These are phyloP conservation scores for Tolypeutes matacus DNA, from an alignment of 2,797 vertebrate genomes.

Conservation along the genomic window DNA sequence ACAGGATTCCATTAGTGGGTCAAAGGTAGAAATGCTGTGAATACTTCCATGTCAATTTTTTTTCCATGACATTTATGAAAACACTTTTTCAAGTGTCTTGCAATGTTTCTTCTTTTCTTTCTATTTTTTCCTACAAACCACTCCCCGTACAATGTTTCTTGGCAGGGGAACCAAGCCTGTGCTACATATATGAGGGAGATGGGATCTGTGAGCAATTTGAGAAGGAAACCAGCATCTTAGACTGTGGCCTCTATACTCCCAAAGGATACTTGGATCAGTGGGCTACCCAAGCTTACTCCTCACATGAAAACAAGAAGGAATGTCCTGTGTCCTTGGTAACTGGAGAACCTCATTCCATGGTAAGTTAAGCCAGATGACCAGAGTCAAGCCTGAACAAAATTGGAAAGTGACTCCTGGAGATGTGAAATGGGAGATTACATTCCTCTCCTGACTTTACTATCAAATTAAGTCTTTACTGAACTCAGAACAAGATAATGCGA, in stretches of 20 bases:
- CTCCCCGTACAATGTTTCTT: constrained; percentile 58
- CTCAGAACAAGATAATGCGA: neutral
- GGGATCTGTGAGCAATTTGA: constrained; percentile 95
- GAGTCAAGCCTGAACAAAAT: neutral
- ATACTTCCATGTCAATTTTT: neutral
- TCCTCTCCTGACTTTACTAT: neutral
- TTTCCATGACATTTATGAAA: neutral
- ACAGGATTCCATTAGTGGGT: neutral
- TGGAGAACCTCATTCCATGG: constrained; percentile 92
- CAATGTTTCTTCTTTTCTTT: no score
- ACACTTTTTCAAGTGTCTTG: neutral
- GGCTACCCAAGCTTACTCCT: constrained; percentile 91
- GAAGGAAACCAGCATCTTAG: constrained; percentile 89
- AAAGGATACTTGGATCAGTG: constrained; percentile 94
- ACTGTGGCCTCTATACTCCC: constrained; percentile 94
- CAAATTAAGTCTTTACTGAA: neutral
- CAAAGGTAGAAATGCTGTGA: neutral
- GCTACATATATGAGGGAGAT: constrained; percentile 94
- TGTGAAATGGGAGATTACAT: neutral
- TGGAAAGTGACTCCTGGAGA: neutral
- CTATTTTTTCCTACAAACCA: no score
- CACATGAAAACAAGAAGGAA: constrained; percentile 90
- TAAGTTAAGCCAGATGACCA: constrained; percentile 62
- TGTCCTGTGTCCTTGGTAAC: constrained; percentile 92
- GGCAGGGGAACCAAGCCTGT: constrained; percentile 95